Conservation (phyloP, 2,113 vertebrate species). For the Peromyscus leucopus region DNA sequence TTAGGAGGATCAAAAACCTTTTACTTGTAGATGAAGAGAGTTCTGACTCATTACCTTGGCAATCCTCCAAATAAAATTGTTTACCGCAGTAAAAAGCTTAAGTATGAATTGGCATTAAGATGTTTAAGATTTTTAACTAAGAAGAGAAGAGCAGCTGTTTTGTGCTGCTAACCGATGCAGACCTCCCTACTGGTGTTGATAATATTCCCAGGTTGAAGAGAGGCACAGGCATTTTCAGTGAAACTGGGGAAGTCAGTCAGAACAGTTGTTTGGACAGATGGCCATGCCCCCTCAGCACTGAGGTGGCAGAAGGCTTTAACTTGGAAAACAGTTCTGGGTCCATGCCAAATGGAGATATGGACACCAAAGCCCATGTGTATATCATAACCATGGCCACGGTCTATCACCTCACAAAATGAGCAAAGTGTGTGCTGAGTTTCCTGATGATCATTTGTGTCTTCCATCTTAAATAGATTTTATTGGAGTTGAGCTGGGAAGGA, state of each 20-base stretch:
- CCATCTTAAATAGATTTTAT: not conserved
- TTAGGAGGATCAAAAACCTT: not conserved
- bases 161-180: not conserved
- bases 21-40: not conserved
- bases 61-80: constrained; percentile 16
- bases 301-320: not conserved
- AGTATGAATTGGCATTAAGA: not conserved
- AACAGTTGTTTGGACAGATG: not conserved
- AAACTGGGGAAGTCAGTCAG: not conserved
- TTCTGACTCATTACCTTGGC: not conserved
- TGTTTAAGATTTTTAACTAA: not conserved
- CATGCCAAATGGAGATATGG: not conserved
- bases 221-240: not conserved
- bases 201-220: not conserved
- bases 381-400: not conserved
- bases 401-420: not conserved
- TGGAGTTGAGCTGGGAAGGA: not conserved
- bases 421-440: not conserved
- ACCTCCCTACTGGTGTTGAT: not conserved
- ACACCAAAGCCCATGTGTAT: not conserved
- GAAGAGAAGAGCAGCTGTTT: not conserved
- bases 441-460: not conserved
- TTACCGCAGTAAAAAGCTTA: constrained; percentile 18
- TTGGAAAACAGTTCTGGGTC: not conserved
- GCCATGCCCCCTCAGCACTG: not conserved